Conservation (phyloP, 2,888 invertebrate species). For the Orgyia antiqua region DNA sequence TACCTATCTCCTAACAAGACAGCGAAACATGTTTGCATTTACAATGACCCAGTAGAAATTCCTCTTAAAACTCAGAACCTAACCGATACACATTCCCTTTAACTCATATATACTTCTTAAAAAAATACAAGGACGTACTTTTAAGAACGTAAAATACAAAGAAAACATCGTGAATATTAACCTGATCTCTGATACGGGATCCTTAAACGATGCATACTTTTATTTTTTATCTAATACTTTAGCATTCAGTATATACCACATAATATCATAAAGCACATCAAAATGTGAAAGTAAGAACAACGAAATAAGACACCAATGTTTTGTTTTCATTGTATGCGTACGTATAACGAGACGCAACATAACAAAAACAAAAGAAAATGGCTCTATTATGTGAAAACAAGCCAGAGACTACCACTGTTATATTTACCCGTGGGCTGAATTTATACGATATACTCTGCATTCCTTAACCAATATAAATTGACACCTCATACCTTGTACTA, state of each 20-base stretch:
- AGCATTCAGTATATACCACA: conserved; percentile 33
- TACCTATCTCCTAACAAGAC: no score
- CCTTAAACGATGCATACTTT: conserved; percentile 12
- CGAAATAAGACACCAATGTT: conserved; percentile 69
- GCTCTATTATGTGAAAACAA: conserved; percentile 79
- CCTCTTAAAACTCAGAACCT: no score
- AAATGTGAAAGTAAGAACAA: conserved; percentile 51
- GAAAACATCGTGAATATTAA: no score
- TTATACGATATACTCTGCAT: conserved; percentile 73
- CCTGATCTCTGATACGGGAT: conserved; percentile 1
- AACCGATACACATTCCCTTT: no score
- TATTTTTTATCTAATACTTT: conserved; percentile 23
- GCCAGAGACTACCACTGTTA: conserved; percentile 70
- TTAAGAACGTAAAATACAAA: no score
- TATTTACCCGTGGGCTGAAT: conserved; percentile 75
- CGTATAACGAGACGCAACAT: conserved; percentile 68
- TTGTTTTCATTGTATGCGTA: conserved; percentile 72
- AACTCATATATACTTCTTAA: no score
- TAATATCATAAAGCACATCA: conserved; percentile 43
- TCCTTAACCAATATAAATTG: conserved; percentile 43
- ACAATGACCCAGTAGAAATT: no score
- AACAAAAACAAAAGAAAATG: conserved; percentile 77
- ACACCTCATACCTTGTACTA: no score
- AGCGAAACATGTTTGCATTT: no score
- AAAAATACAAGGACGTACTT: no score